These are phyloP conservation scores for Drosophila demipolita DNA, from an alignment of 2,888 invertebrate genomes.

Conservation along the genomic window DNA sequence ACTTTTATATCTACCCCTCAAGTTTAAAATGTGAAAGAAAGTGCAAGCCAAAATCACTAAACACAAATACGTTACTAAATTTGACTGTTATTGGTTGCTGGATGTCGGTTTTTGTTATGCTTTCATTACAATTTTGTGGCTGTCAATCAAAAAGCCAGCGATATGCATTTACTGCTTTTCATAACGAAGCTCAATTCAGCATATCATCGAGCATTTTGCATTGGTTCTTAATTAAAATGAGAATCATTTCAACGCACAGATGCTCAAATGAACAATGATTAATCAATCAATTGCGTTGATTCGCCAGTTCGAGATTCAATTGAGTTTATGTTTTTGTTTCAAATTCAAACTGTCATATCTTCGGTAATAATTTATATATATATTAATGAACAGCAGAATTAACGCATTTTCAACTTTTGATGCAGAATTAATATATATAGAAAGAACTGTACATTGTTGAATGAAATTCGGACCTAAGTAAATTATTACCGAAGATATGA, in stretches of 20 bases:
- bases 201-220: slow-evolving; percentile 7
- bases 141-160: neutral
- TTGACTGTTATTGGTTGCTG: neutral
- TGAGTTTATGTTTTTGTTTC: too few relatives aligned
- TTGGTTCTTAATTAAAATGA: slow-evolving; percentile 52
- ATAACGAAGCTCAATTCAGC: neutral
- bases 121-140: slow-evolving; percentile 9
- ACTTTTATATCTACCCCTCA: neutral
- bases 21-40: neutral
- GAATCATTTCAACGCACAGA: slow-evolving; percentile 21
- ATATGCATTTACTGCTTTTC: slow-evolving; percentile 9
- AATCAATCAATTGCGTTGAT: slow-evolving; percentile 43
- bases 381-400: too few relatives aligned
- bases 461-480: too few relatives aligned
- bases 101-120: slow-evolving; percentile 7
- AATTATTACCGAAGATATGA: too few relatives aligned
- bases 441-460: too few relatives aligned
- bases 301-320: slow-evolving; percentile 45
- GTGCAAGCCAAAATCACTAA: neutral
- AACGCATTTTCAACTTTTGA: too few relatives aligned
- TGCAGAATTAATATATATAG: neutral
- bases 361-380: too few relatives aligned
- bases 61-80: neutral
- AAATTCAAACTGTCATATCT: too few relatives aligned
- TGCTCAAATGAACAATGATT: slow-evolving; percentile 27